phyloP scores from a whole-genome alignment of 2,888 invertebrate genomes.

The Aphodius granarius region DNA sequence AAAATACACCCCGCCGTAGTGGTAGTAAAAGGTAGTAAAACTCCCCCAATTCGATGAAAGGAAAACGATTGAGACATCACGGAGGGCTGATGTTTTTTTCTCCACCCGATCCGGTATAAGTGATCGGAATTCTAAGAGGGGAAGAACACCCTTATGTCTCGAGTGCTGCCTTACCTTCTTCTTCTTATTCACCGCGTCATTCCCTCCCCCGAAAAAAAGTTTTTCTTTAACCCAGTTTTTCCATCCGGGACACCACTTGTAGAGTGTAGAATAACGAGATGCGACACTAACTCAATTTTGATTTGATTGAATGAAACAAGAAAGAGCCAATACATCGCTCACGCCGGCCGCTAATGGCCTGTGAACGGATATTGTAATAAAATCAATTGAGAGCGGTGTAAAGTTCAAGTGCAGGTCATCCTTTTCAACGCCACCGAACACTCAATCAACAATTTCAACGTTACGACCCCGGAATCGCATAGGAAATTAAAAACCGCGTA shows the following conservation, averaged over 20 bases:
- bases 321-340: neutral
- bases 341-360: neutral
- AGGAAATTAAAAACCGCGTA: neutral
- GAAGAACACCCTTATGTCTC: neutral
- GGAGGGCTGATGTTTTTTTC: neutral
- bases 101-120: neutral
- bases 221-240: slow-evolving; percentile 9
- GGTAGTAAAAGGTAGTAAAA: neutral
- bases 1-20: neutral
- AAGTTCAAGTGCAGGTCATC: neutral
- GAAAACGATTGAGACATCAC: neutral
- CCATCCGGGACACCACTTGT: neutral
- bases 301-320: neutral
- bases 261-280: neutral
- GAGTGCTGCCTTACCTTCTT: neutral
- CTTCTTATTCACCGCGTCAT: neutral
- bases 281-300: neutral
- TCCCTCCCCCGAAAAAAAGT: neutral
- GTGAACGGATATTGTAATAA: neutral
- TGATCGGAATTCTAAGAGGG: neutral
- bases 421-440: neutral
- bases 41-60: neutral
- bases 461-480: neutral
- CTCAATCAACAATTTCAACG: neutral
- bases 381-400: neutral